Evolutionary conservation across 2,888 invertebrate species (phyloP).

Genomic region (Microplitis manilae): DNA sequence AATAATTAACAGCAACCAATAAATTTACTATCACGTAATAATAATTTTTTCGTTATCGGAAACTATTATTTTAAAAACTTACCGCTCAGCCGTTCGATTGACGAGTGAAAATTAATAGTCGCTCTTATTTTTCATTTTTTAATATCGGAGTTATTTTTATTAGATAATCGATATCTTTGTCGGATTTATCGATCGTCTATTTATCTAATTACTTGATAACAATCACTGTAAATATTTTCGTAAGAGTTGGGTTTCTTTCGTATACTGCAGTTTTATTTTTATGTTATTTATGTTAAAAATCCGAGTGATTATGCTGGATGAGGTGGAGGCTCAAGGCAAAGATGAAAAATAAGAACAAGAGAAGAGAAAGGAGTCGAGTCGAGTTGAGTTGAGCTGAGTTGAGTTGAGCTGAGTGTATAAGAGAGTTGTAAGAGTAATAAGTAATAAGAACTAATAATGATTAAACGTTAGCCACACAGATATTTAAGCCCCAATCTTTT

Average conservation of each 20-base stretch:
- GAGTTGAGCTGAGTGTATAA: background rate
- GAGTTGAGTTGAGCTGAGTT: background rate
- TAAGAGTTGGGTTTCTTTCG: no score
- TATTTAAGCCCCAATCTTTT: constrained; percentile 5
- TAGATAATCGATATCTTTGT: background rate
- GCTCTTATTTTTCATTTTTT: background rate
- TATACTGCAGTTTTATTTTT: no score
- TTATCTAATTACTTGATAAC: background rate
- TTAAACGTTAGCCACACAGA: constrained; percentile 2
- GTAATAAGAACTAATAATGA: constrained; percentile 11
- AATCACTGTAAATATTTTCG: background rate
- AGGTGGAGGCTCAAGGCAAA: no score
- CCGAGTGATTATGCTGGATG: no score
- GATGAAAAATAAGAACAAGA: no score
- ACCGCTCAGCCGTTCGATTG: no score
- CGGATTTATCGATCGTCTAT: background rate
- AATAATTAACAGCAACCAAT: background rate
- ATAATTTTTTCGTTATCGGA: background rate
- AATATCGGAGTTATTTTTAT: background rate
- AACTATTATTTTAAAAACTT: no score
- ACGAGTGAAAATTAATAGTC: no score
- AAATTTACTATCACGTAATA: background rate
- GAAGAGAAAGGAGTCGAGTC: background rate
- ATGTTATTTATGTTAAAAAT: no score
- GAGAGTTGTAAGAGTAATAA: constrained; percentile 9